These are phyloP conservation scores for Entelurus aequoreus DNA, from an alignment of 2,113 vertebrate species.

Conservation along the genomic window DNA sequence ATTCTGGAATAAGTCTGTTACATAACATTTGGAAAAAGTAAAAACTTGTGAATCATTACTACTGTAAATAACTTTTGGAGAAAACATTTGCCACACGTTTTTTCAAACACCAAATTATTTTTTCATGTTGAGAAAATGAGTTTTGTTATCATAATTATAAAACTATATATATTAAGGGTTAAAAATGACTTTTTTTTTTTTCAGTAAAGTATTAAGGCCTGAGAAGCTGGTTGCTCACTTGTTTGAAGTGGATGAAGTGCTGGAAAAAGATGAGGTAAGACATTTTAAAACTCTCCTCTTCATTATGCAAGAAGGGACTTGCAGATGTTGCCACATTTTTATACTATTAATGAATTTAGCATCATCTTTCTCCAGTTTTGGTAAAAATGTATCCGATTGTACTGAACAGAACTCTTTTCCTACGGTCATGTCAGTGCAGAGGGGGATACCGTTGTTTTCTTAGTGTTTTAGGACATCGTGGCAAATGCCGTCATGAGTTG, in stretches of 20 bases:
- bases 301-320: neutral
- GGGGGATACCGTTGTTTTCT: neutral
- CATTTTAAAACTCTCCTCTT: neutral
- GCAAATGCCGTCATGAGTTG: neutral
- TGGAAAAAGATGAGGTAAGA: constrained; percentile 93
- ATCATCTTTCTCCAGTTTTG: neutral
- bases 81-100: no score
- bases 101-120: neutral
- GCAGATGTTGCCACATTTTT: neutral
- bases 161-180: neutral
- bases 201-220: constrained; percentile 82
- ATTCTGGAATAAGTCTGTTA: no score
- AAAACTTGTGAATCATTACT: no score
- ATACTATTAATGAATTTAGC: constrained; percentile 9
- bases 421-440: neutral
- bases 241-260: constrained; percentile 97
- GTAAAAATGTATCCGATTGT: neutral
- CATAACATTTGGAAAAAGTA: no score
- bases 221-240: constrained; percentile 90
- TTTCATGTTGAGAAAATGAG: neutral
- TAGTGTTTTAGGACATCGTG: neutral
- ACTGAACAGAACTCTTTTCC: constrained; percentile 22
- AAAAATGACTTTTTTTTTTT: constrained; percentile 23
- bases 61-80: no score
- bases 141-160: neutral